Percentiles rank a stretch among this genome's conserved stretches.
Evolutionary conservation across 2,113 vertebrate species (phyloP).

Genomic region (Syngnathus floridae): DNA sequence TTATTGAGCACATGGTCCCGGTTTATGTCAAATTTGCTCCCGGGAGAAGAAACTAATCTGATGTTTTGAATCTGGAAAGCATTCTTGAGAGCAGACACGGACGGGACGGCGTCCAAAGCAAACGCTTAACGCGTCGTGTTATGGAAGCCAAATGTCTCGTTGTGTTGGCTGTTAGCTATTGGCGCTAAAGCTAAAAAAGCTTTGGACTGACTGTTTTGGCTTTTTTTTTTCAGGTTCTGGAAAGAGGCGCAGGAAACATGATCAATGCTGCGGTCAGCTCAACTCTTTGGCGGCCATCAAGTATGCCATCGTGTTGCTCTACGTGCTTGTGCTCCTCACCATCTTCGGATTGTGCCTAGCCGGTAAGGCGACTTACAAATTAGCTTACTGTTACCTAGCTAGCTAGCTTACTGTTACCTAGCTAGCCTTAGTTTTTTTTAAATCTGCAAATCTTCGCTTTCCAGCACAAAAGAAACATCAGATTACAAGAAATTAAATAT

Average conservation of each 20-base stretch:
- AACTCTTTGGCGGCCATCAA: slow-evolving; percentile 73
- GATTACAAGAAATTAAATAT: too few species aligned
- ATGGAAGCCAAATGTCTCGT: slow-evolving; percentile 1
- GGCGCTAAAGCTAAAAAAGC: background rate
- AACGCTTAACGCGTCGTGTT: background rate
- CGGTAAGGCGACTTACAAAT: slow-evolving; percentile 52
- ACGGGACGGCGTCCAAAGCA: background rate
- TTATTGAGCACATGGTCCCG: background rate
- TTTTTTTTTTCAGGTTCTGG: slow-evolving; percentile 45
- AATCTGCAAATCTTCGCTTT: too few species aligned
- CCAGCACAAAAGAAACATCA: too few species aligned
- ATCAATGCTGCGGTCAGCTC: slow-evolving; percentile 67
- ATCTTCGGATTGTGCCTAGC: slow-evolving; percentile 73
- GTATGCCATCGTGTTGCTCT: slow-evolving; percentile 74
- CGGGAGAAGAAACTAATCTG: background rate
- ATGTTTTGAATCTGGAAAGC: background rate
- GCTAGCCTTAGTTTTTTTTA: too few species aligned
- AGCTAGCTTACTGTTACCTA: too few species aligned
- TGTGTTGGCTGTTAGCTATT: background rate
- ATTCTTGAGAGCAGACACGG: background rate
- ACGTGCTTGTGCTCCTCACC: slow-evolving; percentile 74
- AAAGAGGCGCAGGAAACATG: slow-evolving; percentile 67
- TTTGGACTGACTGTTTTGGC: background rate
- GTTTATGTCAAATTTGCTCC: background rate
- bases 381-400: too few species aligned